Evolutionary conservation across 2,113 vertebrate species (phyloP), one percentile per base, ranked within the genome.

Genomic region (Eleginops maclovinus): DNA sequence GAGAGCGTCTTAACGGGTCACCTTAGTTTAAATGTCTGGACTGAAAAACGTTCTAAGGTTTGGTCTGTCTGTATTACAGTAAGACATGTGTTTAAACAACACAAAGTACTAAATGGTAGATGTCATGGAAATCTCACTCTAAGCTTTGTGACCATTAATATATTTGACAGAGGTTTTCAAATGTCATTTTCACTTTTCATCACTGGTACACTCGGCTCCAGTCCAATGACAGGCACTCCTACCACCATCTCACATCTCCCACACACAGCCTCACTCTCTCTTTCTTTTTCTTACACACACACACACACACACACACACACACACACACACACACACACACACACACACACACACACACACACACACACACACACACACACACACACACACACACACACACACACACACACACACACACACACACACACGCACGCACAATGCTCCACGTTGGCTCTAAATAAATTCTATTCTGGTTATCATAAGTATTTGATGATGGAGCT

Each of bases 401-500:
- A 60, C 68, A 77, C 41, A 47, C 64, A 62, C 55, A 55, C 41
- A 46, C 59, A 40, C 44, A 55, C 60, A 40, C 49, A 54, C 31
- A 36, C 51, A 40, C 44, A 71, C 66, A 60, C 68, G 75, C 41
- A 47, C 64, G 59, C 79, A 54, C 56, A 63, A 24, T 74, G 26
- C 61, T 73, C 50, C 69, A 51, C 62, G 40, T 31, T 41, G 51
- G 53, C 74, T 68, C 61, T 49, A 54, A 74, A 69, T 72, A 22
- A 53, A 76, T 70, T 79, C 88, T 88, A 88, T 88, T 93, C 77
- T 85, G 67, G 84, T 74, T 70, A 63, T 82, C 91, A 94, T 94
- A 86, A 93, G 91, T 94, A 94, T 94, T 94, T 94, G 79, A 95
- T 94, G 93, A 86, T 56, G 36, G 49, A 72, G 93, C 88, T 88